phyloP scores from a whole-genome alignment of 2,888 invertebrate genomes.

The Aelia acuminata region DNA sequence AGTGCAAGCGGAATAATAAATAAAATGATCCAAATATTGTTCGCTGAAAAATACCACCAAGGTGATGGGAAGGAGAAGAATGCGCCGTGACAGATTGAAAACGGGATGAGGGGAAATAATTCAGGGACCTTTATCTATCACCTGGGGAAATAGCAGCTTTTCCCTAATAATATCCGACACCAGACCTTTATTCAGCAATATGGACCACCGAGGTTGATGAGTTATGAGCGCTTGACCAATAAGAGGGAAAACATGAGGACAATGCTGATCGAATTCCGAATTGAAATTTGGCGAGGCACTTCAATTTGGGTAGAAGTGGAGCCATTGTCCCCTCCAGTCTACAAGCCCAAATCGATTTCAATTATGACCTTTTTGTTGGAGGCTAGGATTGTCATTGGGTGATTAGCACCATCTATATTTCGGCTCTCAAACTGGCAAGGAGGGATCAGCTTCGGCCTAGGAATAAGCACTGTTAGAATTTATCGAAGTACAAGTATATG shows the following conservation, averaged over 20 bases:
- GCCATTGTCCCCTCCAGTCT: neutral
- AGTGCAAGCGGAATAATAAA: no score
- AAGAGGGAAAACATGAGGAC: slow-evolving; percentile 17
- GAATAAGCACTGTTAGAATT: neutral
- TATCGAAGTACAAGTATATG: neutral
- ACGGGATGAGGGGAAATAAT: neutral
- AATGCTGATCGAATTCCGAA: slow-evolving; percentile 36
- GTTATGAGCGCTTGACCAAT: slow-evolving; percentile 7
- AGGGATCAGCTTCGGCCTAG: neutral
- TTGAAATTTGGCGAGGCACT: slow-evolving; percentile 31
- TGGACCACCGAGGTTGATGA: neutral
- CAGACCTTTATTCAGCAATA: neutral
- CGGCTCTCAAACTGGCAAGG: neutral
- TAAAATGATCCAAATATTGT: no score
- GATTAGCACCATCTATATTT: neutral
- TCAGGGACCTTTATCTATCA: neutral
- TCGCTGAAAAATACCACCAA: neutral
- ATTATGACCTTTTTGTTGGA: slow-evolving; percentile 13
- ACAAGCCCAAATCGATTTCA: slow-evolving; percentile 23
- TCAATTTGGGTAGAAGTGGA: slow-evolving; percentile 19
- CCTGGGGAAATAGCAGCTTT: neutral
- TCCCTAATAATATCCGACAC: neutral
- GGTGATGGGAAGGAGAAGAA: neutral
- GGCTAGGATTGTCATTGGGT: neutral
- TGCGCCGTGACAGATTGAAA: neutral